These are phyloP conservation scores for Accipiter cooperii DNA, from an alignment of 2,113 vertebrate species.

Conservation along the genomic window DNA sequence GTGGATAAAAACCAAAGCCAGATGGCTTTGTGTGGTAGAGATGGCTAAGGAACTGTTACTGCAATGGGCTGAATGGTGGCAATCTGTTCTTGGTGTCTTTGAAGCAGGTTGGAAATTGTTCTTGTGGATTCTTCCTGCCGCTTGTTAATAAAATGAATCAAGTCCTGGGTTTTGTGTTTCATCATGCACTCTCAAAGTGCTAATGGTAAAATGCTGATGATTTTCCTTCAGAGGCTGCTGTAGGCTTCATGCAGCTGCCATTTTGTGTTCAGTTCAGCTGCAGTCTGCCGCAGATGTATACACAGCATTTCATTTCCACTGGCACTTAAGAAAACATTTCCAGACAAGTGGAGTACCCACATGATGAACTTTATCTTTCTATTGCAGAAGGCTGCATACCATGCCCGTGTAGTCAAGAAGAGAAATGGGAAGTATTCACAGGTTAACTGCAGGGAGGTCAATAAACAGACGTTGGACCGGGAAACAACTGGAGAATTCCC, in stretches of 20 bases:
- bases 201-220: not conserved
- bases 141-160: not conserved
- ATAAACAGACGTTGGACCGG: not conserved
- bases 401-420: not conserved
- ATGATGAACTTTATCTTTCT: not conserved
- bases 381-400: not conserved
- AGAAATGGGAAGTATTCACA: conserved; percentile 2
- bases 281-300: not conserved
- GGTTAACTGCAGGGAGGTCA: not conserved
- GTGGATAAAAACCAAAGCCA: conserved; percentile 28
- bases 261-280: not conserved
- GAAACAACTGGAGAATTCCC: not conserved
- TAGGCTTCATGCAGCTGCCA: not conserved
- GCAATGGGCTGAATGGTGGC: not conserved
- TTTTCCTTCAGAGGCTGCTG: not conserved
- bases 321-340: not conserved
- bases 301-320: not conserved
- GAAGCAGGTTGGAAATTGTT: conserved; percentile 9
- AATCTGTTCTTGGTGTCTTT: not conserved
- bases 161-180: not conserved
- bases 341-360: not conserved
- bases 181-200: not conserved
- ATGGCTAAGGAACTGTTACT: not conserved
- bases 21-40: not conserved
- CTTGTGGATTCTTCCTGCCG: not conserved